phyloP scores from a whole-genome alignment of 2,888 invertebrate genomes.

The Camptogramma bilineatum region DNA sequence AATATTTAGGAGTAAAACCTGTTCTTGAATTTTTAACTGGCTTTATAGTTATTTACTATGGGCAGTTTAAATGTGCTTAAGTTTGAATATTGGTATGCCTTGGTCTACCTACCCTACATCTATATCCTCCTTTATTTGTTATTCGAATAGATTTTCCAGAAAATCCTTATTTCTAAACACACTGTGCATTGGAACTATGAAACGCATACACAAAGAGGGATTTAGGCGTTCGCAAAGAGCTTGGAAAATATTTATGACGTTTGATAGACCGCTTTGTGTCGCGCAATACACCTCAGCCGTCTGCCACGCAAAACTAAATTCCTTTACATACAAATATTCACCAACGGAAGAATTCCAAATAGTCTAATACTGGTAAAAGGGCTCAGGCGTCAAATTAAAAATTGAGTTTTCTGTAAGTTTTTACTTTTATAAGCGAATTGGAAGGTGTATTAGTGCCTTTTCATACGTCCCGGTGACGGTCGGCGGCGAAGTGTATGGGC shows the following conservation, averaged over 20 bases:
- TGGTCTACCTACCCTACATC: not conserved
- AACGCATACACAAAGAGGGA: slow-evolving; percentile 70
- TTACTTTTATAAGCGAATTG: not conserved
- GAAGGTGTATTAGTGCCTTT: too few relatives aligned
- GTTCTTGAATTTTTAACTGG: too few relatives aligned
- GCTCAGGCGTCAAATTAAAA: too few relatives aligned
- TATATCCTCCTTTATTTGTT: slow-evolving; percentile 3
- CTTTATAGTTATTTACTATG: too few relatives aligned
- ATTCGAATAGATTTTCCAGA: slow-evolving; percentile 6
- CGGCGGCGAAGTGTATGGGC: too few relatives aligned
- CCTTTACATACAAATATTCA: slow-evolving; percentile 15
- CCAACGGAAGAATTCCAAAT: not conserved
- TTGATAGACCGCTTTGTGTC: slow-evolving; percentile 78
- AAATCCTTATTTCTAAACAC: slow-evolving; percentile 45
- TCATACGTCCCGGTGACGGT: too few relatives aligned
- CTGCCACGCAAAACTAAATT: slow-evolving; percentile 21
- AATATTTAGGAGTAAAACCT: not conserved
- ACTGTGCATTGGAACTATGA: slow-evolving; percentile 58
- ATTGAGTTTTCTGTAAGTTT: not conserved
- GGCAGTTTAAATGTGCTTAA: not conserved
- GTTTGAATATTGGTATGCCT: not conserved
- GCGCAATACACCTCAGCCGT: slow-evolving; percentile 49
- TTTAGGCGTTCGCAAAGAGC: slow-evolving; percentile 66
- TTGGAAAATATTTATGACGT: slow-evolving; percentile 80
- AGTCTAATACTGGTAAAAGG: not conserved